These are phyloP conservation scores for Phoxinus dragarum DNA, from an alignment of 2,797 vertebrate species.

Conservation along the genomic window DNA sequence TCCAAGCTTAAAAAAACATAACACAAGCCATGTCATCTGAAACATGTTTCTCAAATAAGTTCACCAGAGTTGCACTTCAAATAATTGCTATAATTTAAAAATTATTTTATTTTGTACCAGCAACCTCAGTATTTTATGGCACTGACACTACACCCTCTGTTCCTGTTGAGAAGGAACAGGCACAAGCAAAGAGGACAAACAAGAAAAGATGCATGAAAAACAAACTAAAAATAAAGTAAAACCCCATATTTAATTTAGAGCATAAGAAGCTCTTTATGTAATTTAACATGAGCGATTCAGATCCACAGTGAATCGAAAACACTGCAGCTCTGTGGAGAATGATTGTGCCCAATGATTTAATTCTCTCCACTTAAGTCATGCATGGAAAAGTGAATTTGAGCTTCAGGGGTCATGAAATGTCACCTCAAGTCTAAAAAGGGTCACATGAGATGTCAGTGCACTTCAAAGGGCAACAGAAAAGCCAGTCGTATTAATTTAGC, in stretches of 20 bases:
- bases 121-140: constrained; percentile 7
- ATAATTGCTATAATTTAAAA: not conserved
- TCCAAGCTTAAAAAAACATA: constrained; percentile 83
- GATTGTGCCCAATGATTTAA: not conserved
- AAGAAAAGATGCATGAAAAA: constrained; percentile 14
- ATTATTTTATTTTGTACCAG: not conserved
- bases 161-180: not conserved
- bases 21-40: not conserved
- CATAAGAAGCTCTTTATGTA: constrained; percentile 14
- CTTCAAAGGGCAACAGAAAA: constrained; percentile 23
- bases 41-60: constrained; percentile 1
- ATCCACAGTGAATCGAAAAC: not conserved
- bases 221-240: constrained; percentile 32
- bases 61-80: not conserved
- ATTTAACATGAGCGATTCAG: constrained; percentile 6
- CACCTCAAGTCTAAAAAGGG: not conserved
- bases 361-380: not conserved
- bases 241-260: constrained; percentile 1
- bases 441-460: not conserved
- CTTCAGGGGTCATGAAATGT: not conserved
- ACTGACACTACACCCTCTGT: not conserved
- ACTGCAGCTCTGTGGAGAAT: constrained; percentile 8
- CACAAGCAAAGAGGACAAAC: not conserved
- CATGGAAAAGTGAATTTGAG: constrained; percentile 12
- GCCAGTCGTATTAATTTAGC: not conserved